Evolutionary conservation across 2,888 invertebrate genomes (phyloP), one percentile per base, ranked within the genome.

Genomic region (Leptinotarsa rubiginosa): DNA sequence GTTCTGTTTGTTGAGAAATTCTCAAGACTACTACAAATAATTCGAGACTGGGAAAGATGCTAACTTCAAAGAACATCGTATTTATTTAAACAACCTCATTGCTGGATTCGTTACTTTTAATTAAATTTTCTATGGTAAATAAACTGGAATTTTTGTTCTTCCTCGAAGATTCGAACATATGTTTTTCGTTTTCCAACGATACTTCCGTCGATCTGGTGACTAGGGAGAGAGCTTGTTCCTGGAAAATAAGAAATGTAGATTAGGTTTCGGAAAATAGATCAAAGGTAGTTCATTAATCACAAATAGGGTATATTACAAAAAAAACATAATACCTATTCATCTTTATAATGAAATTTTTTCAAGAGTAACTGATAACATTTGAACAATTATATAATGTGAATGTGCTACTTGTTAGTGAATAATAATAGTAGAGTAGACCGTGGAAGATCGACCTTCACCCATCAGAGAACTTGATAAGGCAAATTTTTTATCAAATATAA

Each of bases 121-220:
- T 88, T 84, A 88, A 84, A 85, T 88, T 87, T 81, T 88, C 87
- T 80, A 88, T 88, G 77, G 87, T 88, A 86, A 88, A 88, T 83
- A 87, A 82, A 81, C 83, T 86, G 76, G 88, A 87, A 81, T 88
- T 88, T 84, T 87, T 87, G 77, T 81, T 83, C 81, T 83, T 86
- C 74, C 81, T 79, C 50, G 80, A 70, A 54, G 81, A 77, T 74
- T 80, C 81, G n/a, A 72, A 74, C 66, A 67, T 64, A 65, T 73
- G 77, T 65, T 77, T 75, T 49, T 78, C 78, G 69, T 71, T 69
- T 68, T 79, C 77, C 69, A 77, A 69, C 16, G 72, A 52, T 18
- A 67, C 67, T 68, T 79, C 76, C 67, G 77, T 73, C 52, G 78
- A 73, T 76, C 81, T 83, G 47, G 81, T 83, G 70, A 85, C 85